phyloP scores from a whole-genome alignment of 2,113 vertebrate species.

The Seriola quinqueradiata region DNA sequence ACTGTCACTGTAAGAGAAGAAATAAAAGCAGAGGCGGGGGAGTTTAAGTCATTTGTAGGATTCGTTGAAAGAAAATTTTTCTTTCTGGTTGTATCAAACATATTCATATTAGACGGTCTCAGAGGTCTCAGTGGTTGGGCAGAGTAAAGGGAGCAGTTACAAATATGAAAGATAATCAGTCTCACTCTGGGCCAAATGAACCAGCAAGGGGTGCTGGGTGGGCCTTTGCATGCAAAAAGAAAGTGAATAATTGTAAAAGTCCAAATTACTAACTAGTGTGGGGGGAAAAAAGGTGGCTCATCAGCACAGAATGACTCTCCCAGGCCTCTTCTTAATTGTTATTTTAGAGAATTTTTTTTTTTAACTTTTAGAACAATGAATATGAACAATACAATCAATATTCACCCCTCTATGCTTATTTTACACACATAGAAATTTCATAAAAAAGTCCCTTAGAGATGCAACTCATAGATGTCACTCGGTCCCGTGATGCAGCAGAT shows the following conservation, averaged over 20 bases:
- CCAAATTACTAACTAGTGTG: neutral
- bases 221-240: neutral
- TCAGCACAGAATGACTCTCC: neutral
- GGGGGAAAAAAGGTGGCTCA: neutral
- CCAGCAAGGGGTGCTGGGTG: neutral
- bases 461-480: neutral
- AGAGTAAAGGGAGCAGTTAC: neutral
- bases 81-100: neutral
- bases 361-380: neutral
- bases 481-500: neutral
- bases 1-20: neutral
- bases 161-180: constrained; percentile 9
- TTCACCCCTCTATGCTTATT: neutral
- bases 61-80: constrained; percentile 12
- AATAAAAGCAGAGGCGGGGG: neutral
- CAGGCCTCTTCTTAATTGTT: neutral
- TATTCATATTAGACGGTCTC: constrained; percentile 2
- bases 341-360: neutral
- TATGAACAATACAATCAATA: neutral
- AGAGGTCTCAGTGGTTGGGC: neutral
- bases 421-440: neutral
- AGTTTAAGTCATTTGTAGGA: neutral
- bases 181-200: neutral
- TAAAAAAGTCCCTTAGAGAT: neutral
- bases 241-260: neutral